Base-by-base conservation (phyloP, 2,113 vertebrate species). In the Sigmodon hispidus region DNA sequence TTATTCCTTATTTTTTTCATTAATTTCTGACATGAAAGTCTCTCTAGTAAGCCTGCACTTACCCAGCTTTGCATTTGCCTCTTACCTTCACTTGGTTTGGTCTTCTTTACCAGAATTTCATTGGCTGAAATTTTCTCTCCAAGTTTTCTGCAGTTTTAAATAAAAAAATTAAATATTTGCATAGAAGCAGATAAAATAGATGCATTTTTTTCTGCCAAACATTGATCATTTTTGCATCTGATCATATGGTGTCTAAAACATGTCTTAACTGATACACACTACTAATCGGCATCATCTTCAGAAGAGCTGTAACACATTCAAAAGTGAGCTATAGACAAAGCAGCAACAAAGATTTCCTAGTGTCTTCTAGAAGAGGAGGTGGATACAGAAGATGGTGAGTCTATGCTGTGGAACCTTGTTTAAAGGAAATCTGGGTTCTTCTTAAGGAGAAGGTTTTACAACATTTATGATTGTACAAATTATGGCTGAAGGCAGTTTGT, bases 401-500 rank as follows among this genome's bases (percentile, higher is more conserved):
- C 94, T 0, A 0, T 97, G 95, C 95, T 96, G 95, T 94, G 65
- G 96, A 89, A 73, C 93, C 81, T 96, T 98, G 93, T 98, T 96
- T 97, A 93, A 76, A 92, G 95, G 88, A 85, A 94, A 94, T 43
- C 76, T 45, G 61, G 85, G 89, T 80, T 97, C 84, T 73, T 98
- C 97, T 96, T 67, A 93, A 84, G 43, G 67, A 95, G 94, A 91
- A 92, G 31, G 70, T 40, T 95, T 96, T 50, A 19, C 50, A 95
- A 29, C 65, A 76, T 92, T 97, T 96, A 93, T 93, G 94, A 91
- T 95, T 96, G 95, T 96, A 93, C 94, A 96, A 97, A 96, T 98
- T 96, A 97, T 34, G 19, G 96, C 79, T 95, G 96, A 97, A 97
- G 86, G 93, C 90, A 85, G 72, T 88, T 94, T 97, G 97, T 97